Conservation (phyloP, 35 echinoderm and acorn worm species). For the Hemicentrotus pulcherrimus region DNA sequence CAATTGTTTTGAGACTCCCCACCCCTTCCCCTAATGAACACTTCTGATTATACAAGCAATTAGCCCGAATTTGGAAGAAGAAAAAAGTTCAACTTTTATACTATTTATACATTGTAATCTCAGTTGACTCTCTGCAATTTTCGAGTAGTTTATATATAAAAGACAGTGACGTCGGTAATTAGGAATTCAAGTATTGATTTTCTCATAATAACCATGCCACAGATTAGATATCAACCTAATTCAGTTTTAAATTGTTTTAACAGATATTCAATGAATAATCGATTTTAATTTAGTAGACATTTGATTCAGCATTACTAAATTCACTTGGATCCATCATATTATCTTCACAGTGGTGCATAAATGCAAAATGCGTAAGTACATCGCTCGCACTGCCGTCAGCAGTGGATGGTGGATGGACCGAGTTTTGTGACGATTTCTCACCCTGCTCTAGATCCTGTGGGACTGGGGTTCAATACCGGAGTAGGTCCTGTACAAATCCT, state of each 20-base stretch:
- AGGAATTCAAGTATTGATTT: not conserved
- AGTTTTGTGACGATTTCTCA: not conserved
- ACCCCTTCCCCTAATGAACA: too few species aligned
- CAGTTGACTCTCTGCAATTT: too few species aligned
- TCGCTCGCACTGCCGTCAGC: not conserved
- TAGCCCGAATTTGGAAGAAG: too few species aligned
- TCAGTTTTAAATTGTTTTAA: not conserved
- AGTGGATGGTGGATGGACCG: conserved; percentile 35
- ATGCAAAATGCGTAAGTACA: not conserved
- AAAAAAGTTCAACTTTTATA: too few species aligned
- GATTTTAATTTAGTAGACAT: not conserved
- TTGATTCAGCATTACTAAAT: not conserved
- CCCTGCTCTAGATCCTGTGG: conserved; percentile 37
- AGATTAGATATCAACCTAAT: not conserved
- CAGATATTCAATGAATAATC: not conserved
- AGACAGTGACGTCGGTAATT: not conserved
- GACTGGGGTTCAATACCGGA: conserved; percentile 23
- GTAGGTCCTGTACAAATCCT: conserved; percentile 22
- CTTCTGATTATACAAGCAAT: too few species aligned
- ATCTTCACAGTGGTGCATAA: conserved; percentile 18
- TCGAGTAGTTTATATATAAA: too few species aligned
- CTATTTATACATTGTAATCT: too few species aligned
- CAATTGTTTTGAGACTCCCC: too few species aligned
- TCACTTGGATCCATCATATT: not conserved
- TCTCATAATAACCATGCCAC: not conserved